These are phyloP conservation scores for Carollia perspicillata DNA, from an alignment of 2,113 vertebrate species.

Conservation along the genomic window DNA sequence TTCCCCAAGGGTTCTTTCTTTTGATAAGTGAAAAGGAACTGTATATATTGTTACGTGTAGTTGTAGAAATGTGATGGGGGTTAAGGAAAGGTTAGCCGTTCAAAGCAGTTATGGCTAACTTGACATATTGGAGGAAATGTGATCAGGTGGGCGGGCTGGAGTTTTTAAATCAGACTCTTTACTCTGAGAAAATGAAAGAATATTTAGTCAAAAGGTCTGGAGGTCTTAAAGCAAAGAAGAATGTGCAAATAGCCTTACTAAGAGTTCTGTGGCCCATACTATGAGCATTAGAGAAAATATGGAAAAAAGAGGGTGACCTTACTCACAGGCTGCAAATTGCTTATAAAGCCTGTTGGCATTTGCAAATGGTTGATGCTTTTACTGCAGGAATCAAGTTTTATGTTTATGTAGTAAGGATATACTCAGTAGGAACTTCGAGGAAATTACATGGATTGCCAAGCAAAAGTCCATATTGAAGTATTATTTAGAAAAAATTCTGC, in stretches of 20 bases:
- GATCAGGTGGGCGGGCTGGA: conserved; percentile 24
- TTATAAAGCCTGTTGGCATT: conserved; percentile 3
- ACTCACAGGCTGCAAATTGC: not conserved
- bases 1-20: conserved; percentile 64
- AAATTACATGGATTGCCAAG: conserved; percentile 56
- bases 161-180: conserved; percentile 33
- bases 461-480: conserved; percentile 57
- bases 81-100: conserved; percentile 59
- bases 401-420: conserved; percentile 60
- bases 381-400: conserved; percentile 27
- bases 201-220: conserved; percentile 2
- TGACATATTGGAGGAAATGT: conserved; percentile 63
- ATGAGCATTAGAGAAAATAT: not conserved
- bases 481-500: conserved; percentile 27
- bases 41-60: conserved; percentile 50
- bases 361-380: conserved; percentile 10
- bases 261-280: not conserved
- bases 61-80: conserved; percentile 5
- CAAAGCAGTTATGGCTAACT: conserved; percentile 40
- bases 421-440: conserved; percentile 42
- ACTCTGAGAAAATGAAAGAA: conserved; percentile 36
- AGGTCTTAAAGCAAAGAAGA: not conserved
- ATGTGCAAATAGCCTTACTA: not conserved
- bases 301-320: not conserved
- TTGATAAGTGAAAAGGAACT: conserved; percentile 70